Evolutionary conservation across 2,797 vertebrate genomes (phyloP).

Genomic region (Nannoperca obscura): DNA sequence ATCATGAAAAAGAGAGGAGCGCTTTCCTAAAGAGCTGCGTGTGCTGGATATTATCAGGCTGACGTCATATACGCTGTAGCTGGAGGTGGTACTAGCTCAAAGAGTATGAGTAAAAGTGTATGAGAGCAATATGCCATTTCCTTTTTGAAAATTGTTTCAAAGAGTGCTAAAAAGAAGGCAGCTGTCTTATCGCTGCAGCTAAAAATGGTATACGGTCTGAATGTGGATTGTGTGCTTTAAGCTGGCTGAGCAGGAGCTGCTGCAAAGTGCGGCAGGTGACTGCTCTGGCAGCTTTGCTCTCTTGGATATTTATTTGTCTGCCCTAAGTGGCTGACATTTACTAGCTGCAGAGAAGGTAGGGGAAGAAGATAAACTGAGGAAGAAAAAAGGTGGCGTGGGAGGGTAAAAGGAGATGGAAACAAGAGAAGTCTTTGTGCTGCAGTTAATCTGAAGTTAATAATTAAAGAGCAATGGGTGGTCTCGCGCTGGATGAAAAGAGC

Average conservation of each 20-base stretch:
- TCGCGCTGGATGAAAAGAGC: slow-evolving; percentile 47
- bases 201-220: slow-evolving; percentile 47
- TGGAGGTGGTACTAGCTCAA: slow-evolving; percentile 12
- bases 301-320: slow-evolving; percentile 59
- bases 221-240: slow-evolving; percentile 47
- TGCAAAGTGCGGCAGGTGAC: slow-evolving; percentile 52
- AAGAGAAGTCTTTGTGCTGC: slow-evolving; percentile 61
- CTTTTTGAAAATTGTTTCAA: not conserved
- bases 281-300: slow-evolving; percentile 46
- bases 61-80: slow-evolving; percentile 29
- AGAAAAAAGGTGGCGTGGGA: not conserved
- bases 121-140: not conserved
- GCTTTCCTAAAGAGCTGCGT: slow-evolving; percentile 38
- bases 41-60: slow-evolving; percentile 26
- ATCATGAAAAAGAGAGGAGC: slow-evolving; percentile 32
- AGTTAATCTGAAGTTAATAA: slow-evolving; percentile 74
- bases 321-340: slow-evolving; percentile 65
- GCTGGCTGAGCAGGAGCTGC: slow-evolving; percentile 63
- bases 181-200: slow-evolving; percentile 45
- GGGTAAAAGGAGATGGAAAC: slow-evolving; percentile 44
- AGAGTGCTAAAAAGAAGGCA: slow-evolving; percentile 7
- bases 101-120: slow-evolving; percentile 1
- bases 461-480: slow-evolving; percentile 68
- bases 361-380: slow-evolving; percentile 50
- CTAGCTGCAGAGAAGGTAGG: slow-evolving; percentile 32